Evolutionary conservation across 2,888 invertebrate species (phyloP).

Genomic region (Calameuta filiformis): DNA sequence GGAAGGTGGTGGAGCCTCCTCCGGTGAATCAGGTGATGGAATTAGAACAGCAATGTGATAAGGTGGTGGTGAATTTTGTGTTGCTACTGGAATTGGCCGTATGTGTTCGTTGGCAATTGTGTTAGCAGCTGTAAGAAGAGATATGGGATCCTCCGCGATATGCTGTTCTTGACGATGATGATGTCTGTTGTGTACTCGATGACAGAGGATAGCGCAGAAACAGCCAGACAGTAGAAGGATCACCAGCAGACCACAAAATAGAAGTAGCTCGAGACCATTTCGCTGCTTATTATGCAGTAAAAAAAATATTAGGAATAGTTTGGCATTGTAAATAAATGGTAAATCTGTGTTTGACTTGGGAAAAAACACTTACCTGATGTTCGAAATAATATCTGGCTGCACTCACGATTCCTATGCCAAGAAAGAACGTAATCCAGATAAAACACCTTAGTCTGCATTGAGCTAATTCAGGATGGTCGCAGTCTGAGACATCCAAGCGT

Average conservation of each 20-base stretch:
- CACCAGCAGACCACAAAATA: constrained; percentile 66
- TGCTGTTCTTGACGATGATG: constrained; percentile 34
- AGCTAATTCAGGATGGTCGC: constrained; percentile 74
- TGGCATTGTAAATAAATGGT: no score
- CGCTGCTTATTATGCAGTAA: constrained; percentile 50
- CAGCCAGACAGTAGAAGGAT: constrained; percentile 57
- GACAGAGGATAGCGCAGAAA: constrained; percentile 51
- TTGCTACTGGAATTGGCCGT: constrained; percentile 42
- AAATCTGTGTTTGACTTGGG: no score
- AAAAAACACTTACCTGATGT: constrained; percentile 67
- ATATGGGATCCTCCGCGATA: constrained; percentile 43
- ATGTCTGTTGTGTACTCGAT: constrained; percentile 39
- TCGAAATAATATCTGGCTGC: constrained; percentile 81
- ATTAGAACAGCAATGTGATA: constrained; percentile 86
- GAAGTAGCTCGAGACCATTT: constrained; percentile 71
- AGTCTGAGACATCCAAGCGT: constrained; percentile 72
- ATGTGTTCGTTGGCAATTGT: constrained; percentile 39
- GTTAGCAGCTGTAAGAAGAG: constrained; percentile 42
- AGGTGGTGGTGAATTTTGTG: constrained; percentile 77
- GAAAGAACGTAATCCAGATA: constrained; percentile 78
- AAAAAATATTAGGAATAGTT: not conserved
- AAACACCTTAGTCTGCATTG: constrained; percentile 70
- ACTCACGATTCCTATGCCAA: constrained; percentile 77
- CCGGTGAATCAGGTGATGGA: constrained; percentile 67
- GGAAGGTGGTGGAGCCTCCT: constrained; percentile 78